These are phyloP conservation scores for Periparus ater DNA, from an alignment of 2,797 vertebrate species.

Conservation along the genomic window DNA sequence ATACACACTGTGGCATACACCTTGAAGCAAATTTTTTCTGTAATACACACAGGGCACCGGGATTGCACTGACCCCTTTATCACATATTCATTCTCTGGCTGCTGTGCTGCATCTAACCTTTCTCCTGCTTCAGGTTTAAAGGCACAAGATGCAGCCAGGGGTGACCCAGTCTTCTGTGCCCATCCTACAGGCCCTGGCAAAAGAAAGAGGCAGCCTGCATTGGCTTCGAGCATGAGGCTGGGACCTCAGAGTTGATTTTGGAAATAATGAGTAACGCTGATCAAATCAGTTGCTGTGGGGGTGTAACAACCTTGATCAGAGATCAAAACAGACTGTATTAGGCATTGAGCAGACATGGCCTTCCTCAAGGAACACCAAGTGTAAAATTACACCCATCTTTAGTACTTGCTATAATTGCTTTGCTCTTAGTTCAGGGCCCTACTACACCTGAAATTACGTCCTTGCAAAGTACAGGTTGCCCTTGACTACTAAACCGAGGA, in stretches of 20 bases:
- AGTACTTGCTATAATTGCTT: not conserved
- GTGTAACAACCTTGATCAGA: not conserved
- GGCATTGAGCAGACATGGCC: not conserved
- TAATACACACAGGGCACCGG: not conserved
- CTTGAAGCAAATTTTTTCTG: not conserved
- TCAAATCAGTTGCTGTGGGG: not conserved
- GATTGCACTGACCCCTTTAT: not conserved
- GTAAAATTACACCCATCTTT: not conserved
- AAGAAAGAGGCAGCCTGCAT: not conserved
- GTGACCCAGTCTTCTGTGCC: not conserved
- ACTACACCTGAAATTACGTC: not conserved
- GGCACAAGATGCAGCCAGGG: not conserved
- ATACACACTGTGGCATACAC: not conserved
- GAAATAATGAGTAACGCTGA: not conserved
- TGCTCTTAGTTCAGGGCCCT: not conserved
- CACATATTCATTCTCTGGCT: not conserved
- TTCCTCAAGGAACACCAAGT: not conserved
- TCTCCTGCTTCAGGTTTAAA: not conserved
- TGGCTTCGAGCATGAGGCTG: not conserved
- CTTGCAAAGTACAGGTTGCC: not conserved
- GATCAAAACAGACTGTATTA: not conserved
- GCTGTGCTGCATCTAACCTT: not conserved
- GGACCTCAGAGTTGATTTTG: not conserved
- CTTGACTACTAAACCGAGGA: constrained; percentile 2
- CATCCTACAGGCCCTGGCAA: not conserved